These are phyloP conservation scores for Bungarus multicinctus DNA, from an alignment of 2,113 vertebrate genomes.

Conservation along the genomic window DNA sequence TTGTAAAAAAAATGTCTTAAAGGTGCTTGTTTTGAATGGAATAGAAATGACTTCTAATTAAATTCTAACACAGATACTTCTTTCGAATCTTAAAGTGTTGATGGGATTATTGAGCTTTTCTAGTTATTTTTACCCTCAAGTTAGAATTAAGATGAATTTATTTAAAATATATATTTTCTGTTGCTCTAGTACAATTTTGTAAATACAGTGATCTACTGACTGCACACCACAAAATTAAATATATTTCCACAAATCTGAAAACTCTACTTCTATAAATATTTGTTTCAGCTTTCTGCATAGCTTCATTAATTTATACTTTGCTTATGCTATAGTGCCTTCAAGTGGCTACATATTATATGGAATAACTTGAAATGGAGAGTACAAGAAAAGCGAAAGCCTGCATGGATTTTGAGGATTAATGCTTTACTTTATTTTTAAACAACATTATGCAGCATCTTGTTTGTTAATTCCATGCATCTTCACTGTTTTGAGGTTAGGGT, in stretches of 20 bases:
- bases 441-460: no score
- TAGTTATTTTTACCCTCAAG: not conserved
- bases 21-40: not conserved
- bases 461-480: not conserved
- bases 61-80: not conserved
- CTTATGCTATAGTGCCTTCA: not conserved
- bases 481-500: not conserved
- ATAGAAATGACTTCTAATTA: not conserved
- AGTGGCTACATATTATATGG: not conserved
- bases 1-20: not conserved
- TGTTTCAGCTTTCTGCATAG: not conserved
- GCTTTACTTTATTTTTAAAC: not conserved
- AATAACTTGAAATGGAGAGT: not conserved
- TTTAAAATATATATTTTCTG: not conserved
- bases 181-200: not conserved
- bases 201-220: not conserved
- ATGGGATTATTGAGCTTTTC: not conserved
- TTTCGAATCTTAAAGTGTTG: not conserved
- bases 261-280: not conserved
- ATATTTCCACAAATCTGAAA: not conserved
- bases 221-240: no score
- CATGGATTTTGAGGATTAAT: not conserved
- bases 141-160: not conserved
- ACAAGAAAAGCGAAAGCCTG: not conserved
- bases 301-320: not conserved